Base-by-base conservation (phyloP, 2,888 invertebrate species). In the Aphidoletes aphidimyza region DNA sequence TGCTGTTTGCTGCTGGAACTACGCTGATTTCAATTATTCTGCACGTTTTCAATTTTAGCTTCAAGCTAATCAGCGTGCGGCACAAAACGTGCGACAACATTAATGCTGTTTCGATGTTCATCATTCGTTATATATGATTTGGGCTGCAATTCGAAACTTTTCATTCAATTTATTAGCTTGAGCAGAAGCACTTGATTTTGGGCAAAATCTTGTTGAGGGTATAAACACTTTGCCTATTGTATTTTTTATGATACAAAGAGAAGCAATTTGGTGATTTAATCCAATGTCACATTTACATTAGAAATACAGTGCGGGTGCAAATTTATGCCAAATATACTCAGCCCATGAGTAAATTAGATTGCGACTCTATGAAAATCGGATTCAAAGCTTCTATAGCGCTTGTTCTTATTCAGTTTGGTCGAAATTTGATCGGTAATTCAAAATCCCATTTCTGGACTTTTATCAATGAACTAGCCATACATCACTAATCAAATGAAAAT, bases 401-500 rank as follows among this genome's bases (percentile, higher is more conserved):
- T n/a, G n/a, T n/a, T n/a, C n/a, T n/a, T n/a, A n/a, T n/a, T n/a
- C n/a, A n/a, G n/a, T n/a, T n/a, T n/a, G n/a, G n/a, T n/a, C n/a
- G n/a, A n/a, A n/a, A n/a, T n/a, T n/a, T n/a, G n/a, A n/a, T n/a
- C n/a, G n/a, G 54, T 22, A 54, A n/a, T 54, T 22, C 54, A 3
- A 54, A 54, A 22, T n/a, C 22, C 9, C 34, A 69, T 30, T 69
- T 69, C 17, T 2, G 30, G 22, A 17, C 30, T 5, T 69, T 69
- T n/a, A 30, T 5, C 11, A 30, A 30, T 14, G 17, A 11, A 9
- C n/a, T 26, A 22, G 22, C 34, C 26, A 30, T 30, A 69, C 69
- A 69, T 69, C 1, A 11, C 69, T 69, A 69, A 69, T 69, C 34
- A 30, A 69, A 69, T 30, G 34, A 69, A 54, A 54, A 47, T 47